Base-by-base conservation (phyloP, 2,888 invertebrate species). In the Drosophila yooni region DNA sequence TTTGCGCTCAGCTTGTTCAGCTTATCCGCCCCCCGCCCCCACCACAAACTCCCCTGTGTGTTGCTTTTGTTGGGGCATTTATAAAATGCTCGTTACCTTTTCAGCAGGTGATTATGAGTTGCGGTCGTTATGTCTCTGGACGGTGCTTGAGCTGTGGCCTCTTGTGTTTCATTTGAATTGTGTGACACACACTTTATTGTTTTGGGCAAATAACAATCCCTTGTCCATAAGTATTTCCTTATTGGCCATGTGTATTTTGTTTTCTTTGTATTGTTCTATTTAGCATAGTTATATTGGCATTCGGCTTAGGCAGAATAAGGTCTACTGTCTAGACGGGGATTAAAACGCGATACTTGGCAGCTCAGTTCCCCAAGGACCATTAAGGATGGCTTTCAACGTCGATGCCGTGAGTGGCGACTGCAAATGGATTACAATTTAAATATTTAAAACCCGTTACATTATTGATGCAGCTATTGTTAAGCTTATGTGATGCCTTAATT, bases 81-180 rank as follows among this genome's bases (percentile, higher is more conserved):
- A 68, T 56, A 75, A 74, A 88, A 63, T 69, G 73, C 64, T 69
- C 66, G 54, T 70, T 86, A 76, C 73, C 73, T 74, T 74, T 70
- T 58, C 43, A 67, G 29, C 62, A 79, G 87, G 64, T 75, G 79
- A 74, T 63, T 66, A 70, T 72, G 69, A 63, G 59, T 51, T 54
- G 50, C 57, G 74, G 66, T 70, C 72, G 73, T 71, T 63, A 75
- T 73, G 66, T 61, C 58, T 43, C 68, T 29, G 61, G 53, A 43
- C 63, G 63, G 21, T 54, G 57, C 10, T 66, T 67, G 50, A 63
- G 63, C 58, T 59, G 57, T 74, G 70, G 52, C 68, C 67, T 62
- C 57, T 51, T 57, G 69, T 68, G 57, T 70, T 76, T 61, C 53
- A 67, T 59, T 81, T 62, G 34, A 40, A 57, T 56, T 65, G 61